Evolutionary conservation across 2,888 invertebrate species (phyloP).

Genomic region (Drosophila hamatofila): DNA sequence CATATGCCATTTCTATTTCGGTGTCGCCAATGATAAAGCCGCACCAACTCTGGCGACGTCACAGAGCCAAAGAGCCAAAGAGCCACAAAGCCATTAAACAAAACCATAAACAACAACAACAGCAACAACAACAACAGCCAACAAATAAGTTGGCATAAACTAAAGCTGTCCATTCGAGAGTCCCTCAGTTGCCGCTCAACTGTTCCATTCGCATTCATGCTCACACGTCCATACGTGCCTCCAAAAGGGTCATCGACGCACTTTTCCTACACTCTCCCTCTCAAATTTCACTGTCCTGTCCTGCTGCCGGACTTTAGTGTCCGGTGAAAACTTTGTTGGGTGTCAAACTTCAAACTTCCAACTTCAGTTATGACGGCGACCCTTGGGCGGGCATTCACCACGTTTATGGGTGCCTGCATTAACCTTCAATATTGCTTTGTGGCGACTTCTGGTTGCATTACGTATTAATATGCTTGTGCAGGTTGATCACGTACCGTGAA

Average conservation of each 20-base stretch:
- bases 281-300: slow-evolving; percentile 34
- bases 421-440: slow-evolving; percentile 14
- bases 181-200: slow-evolving; percentile 34
- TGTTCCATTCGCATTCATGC: slow-evolving; percentile 10
- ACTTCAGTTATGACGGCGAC: not conserved
- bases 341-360: not conserved
- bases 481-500: slow-evolving; percentile 48
- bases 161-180: slow-evolving; percentile 26
- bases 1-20: slow-evolving; percentile 57
- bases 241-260: slow-evolving; percentile 33
- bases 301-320: no score
- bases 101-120: slow-evolving; percentile 31
- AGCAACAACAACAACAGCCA: no score
- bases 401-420: slow-evolving; percentile 15
- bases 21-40: slow-evolving; percentile 52
- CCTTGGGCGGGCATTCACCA: not conserved
- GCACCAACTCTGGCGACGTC: slow-evolving; percentile 44
- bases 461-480: slow-evolving; percentile 31
- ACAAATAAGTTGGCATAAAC: slow-evolving; percentile 20
- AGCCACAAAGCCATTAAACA: slow-evolving; percentile 42
- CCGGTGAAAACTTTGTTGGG: slow-evolving; percentile 21
- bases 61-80: slow-evolving; percentile 16
- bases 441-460: slow-evolving; percentile 20
- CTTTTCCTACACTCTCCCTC: slow-evolving; percentile 10
- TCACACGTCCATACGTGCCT: slow-evolving; percentile 42